Base-by-base conservation (phyloP, 2,888 invertebrate species). In the Argyresthia goedartella region DNA sequence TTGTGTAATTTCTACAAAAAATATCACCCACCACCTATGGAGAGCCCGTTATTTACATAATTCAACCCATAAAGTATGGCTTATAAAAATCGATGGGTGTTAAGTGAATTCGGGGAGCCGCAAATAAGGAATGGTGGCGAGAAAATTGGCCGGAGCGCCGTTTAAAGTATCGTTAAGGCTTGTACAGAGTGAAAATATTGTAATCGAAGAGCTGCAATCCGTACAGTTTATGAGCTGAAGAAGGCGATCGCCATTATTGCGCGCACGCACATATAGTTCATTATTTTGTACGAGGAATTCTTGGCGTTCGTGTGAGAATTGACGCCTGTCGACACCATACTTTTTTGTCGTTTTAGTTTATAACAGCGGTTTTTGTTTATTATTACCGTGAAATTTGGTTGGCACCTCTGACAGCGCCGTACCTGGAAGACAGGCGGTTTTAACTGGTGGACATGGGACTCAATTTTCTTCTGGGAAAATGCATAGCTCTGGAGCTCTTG, bases 131-230 rank as follows among this genome's bases (percentile, higher is more conserved):
- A 72, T 66, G 73, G 65, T 74, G 75, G 81, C 67, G 81, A 74
- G 81, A 81, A 85, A 85, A 84, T 84, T 82, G 81, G 68, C 61
- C 60, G 65, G 62, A 65, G 65, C 65, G 69, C 74, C 78, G 76
- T 80, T 85, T 85, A 85, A 85, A 85, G 74, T 75, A 74, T 85
- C 84, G 81, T 84, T 81, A 84, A 76, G 70, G 70, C 71, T 69
- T 73, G 80, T 77, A 69, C 57, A 63, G 44, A 63, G 71, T 64
- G 76, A 75, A 79, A 78, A 84, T 81, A 82, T 79, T 81, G 77
- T 80, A 78, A 80, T 81, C 72, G 69, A 61, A 54, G 58, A 53
- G 55, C 52, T 52, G 59, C 63, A 66, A 65, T 65, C 71, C 61
- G 60, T 56, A 59, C 69, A 69, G 69, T 82, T 82, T 84, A 84